Evolutionary conservation across 92 coral and sea anemone species (phyloP).

Genomic region (Zoanthus sociatus): DNA sequence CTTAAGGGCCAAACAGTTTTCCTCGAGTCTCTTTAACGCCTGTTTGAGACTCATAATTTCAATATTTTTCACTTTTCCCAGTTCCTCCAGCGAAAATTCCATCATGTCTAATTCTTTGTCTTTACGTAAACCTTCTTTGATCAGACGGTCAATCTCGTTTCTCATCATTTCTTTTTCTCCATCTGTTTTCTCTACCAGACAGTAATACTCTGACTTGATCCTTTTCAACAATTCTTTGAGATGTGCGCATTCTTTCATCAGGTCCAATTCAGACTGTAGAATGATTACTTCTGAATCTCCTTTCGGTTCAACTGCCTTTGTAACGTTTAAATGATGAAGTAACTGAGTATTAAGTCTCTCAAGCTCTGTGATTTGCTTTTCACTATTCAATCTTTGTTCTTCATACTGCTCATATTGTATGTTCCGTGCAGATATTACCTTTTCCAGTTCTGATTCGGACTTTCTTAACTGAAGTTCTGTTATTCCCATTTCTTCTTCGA

Average conservation of each 20-base stretch:
- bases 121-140: not conserved
- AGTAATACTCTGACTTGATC: not conserved
- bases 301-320: not conserved
- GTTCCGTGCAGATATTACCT: not conserved
- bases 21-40: slow-evolving; percentile 7
- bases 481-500: not conserved
- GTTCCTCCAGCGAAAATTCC: slow-evolving; percentile 30
- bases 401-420: not conserved
- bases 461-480: not conserved
- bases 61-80: slow-evolving; percentile 16
- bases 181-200: not conserved
- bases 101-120: slow-evolving; percentile 38
- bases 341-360: not conserved
- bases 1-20: not conserved
- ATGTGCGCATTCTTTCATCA: slow-evolving; percentile 4
- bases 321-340: not conserved
- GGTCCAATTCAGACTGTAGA: not conserved
- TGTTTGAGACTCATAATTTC: slow-evolving; percentile 13
- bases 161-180: slow-evolving; percentile 21
- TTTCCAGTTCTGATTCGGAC: not conserved
- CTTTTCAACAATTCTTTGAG: slow-evolving; percentile 17
- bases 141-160: not conserved
- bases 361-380: not conserved
- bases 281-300: not conserved
- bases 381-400: not conserved